Evolutionary conservation across 2,888 invertebrate species (phyloP), one percentile per base, ranked within the genome.

Genomic region (Rotaria sp.): DNA sequence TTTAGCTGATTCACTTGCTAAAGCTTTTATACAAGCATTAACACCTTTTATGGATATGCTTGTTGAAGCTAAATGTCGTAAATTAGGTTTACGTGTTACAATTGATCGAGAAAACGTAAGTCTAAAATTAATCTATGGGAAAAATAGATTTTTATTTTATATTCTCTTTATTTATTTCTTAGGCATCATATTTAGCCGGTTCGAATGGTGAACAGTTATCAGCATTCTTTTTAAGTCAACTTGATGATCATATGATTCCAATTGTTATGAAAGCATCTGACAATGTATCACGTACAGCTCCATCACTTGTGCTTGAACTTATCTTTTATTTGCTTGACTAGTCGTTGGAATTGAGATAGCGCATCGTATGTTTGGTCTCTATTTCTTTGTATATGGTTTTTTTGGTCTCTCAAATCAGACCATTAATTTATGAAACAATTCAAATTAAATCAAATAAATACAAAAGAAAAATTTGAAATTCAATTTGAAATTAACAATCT

Each of bases 171-270:
- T 52, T 52, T 7, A 3, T 52, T 52, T 52, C 5, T 80, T 80
- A 80, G 80, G 80, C 80, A 13, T 80, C 45, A n/a, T 80, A 80
- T 80, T 45, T 80, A 80, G 41, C 80, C n/a, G 80, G 80, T 80
- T 80, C 80, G 2, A 80, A 80, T 80, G 80, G 80, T 80, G 80
- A 80, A 80, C 80, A 80, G 45, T 80, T 80, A 80, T 10, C 80
- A 45, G 45, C 41, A 45, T 80, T 80, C 15, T 80, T 80, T 26
- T 26, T 80, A 13, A 80, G 80, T 80, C 80, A 80, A n/a, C 45
- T 80, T 45, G 80, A 80, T 45, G 80, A 80, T 80, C 45, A 45
- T n/a, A 41, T 80, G 41, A n/a, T 80, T 26, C 80, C 80, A 26
- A 80, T 80, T 45, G n/a, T 80, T 11, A 80, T 80, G 80, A 80